Conservation (phyloP, 2,888 invertebrate species). For the Cyclophora punctaria region DNA sequence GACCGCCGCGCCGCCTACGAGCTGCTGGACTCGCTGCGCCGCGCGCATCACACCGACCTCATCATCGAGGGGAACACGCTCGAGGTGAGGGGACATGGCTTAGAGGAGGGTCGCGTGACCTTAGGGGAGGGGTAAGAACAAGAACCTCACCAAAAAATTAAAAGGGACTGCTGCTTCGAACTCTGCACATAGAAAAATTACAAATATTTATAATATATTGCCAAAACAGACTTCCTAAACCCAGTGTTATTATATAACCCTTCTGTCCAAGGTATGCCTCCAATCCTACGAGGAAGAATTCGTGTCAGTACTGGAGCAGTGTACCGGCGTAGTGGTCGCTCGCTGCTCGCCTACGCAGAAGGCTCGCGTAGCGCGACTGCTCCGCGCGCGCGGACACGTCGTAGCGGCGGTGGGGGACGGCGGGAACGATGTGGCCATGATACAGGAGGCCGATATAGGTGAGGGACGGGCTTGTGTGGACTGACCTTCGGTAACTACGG, state of each 20-base stretch:
- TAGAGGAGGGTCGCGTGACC: too few relatives aligned
- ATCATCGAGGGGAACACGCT: constrained; percentile 67
- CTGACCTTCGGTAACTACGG: background rate
- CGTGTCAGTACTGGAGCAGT: constrained; percentile 80
- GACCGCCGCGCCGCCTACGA: constrained; percentile 41
- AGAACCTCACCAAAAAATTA: too few relatives aligned
- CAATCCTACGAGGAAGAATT: constrained; percentile 82
- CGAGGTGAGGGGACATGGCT: constrained; percentile 32
- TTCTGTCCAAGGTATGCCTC: constrained; percentile 72
- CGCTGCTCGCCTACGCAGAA: constrained; percentile 95
- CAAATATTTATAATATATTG: too few relatives aligned
- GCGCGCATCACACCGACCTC: constrained; percentile 38
- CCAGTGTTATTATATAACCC: background rate
- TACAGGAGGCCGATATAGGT: constrained; percentile 96
- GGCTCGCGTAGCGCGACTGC: constrained; percentile 77
- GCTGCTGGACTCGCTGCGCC: constrained; percentile 35
- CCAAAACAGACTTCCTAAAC: too few relatives aligned
- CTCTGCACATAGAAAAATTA: too few relatives aligned
- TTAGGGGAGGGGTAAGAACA: too few relatives aligned
- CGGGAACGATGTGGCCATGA: constrained; percentile 97
- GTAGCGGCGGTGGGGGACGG: constrained; percentile 98
- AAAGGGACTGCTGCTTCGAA: too few relatives aligned
- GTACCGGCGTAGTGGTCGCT: constrained; percentile 91
- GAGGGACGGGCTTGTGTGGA: constrained; percentile 22
- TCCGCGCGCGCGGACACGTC: constrained; percentile 69